Percentiles rank a stretch among this genome's conserved stretches.
Evolutionary conservation across 2,888 invertebrate species (phyloP).

Genomic region (Epistrophe grossulariae): DNA sequence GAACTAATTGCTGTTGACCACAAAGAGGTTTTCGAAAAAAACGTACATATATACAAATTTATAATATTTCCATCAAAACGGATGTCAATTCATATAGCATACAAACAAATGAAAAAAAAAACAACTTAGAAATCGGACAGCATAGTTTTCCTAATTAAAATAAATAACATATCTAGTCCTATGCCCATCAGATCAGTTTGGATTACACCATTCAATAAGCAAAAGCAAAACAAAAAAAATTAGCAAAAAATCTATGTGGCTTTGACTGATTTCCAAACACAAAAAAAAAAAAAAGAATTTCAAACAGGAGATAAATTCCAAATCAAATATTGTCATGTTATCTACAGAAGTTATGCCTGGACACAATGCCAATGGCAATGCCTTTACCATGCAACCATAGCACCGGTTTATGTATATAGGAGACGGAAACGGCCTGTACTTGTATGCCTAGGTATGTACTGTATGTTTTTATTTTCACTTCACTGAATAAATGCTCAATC

Average conservation of each 20-base stretch:
- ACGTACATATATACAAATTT: conserved; percentile 13
- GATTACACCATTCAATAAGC: conserved; percentile 40
- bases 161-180: conserved; percentile 17
- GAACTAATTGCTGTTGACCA: conserved; percentile 17
- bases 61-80: conserved; percentile 32
- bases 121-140: conserved; percentile 50
- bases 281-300: conserved; percentile 4
- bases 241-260: conserved; percentile 37
- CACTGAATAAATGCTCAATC: conserved; percentile 75
- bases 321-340: conserved; percentile 76
- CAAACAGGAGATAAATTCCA: conserved; percentile 62
- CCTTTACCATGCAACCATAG: not conserved
- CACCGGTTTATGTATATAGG: not conserved
- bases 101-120: conserved; percentile 19
- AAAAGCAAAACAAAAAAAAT: conserved; percentile 1
- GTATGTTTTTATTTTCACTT: conserved; percentile 43
- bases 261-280: conserved; percentile 19
- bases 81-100: not conserved
- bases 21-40: conserved; percentile 17
- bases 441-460: too few relatives aligned
- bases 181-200: not conserved
- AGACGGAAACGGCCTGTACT: conserved; percentile 5
- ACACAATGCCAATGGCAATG: conserved; percentile 27
- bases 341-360: conserved; percentile 70
- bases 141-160: conserved; percentile 52